A percentile compares a stretch with the other conserved stretches of the same genome.
phyloP scores from a whole-genome alignment of 2,888 invertebrate species.

The Ophioninae sp. region DNA sequence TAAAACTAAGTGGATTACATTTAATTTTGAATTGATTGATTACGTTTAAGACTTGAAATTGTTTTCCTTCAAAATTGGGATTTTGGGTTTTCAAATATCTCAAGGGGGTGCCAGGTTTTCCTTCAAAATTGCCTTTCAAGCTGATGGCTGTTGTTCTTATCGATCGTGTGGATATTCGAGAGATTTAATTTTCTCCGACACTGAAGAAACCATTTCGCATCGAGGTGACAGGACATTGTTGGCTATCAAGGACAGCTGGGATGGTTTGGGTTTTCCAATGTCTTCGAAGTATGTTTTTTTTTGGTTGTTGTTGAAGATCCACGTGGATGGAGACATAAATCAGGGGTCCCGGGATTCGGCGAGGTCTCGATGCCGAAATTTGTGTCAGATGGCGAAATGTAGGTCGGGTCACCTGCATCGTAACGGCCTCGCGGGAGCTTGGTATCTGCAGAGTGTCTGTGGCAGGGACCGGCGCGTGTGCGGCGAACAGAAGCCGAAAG shows the following conservation, averaged over 20 bases:
- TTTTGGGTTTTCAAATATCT: no score
- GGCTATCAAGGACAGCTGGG: not conserved
- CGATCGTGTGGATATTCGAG: not conserved
- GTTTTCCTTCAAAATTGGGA: no score
- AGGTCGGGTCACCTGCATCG: conserved; percentile 79
- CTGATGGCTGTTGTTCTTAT: not conserved
- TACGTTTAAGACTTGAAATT: no score
- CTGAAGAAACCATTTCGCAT: not conserved
- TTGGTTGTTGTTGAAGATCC: not conserved
- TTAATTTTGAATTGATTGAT: no score
- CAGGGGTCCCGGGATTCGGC: conserved; percentile 42
- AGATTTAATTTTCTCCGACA: no score
- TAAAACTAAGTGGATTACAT: no score
- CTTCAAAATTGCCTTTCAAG: not conserved
- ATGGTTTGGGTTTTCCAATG: not conserved
- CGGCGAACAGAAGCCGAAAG: conserved; percentile 40
- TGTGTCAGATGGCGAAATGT: conserved; percentile 75
- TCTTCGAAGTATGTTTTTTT: not conserved
- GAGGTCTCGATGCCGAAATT: conserved; percentile 69
- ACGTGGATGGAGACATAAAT: conserved; percentile 11
- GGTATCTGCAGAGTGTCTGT: conserved; percentile 66
- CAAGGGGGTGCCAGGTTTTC: not conserved
- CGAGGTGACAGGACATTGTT: not conserved
- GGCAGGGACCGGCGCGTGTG: conserved; percentile 52
- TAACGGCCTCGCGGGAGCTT: conserved; percentile 68